These are phyloP conservation scores for Phengaris arion DNA, from an alignment of 2,888 invertebrate species.

Conservation along the genomic window DNA sequence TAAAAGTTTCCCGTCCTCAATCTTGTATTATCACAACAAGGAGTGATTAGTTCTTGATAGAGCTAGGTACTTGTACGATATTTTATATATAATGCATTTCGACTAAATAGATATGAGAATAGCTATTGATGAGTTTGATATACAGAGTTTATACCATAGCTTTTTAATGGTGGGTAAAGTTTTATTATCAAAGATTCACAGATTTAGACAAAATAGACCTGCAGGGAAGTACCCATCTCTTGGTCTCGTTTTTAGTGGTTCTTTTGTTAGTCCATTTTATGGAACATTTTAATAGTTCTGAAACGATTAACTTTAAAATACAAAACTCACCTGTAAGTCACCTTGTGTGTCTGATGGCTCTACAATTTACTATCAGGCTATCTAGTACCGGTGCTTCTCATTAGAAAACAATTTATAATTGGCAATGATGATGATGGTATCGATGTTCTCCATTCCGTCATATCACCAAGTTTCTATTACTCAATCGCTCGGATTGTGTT, in stretches of 20 bases:
- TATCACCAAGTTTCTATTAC: slow-evolving; percentile 66
- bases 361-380: too few relatives aligned
- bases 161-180: background rate
- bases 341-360: too few relatives aligned
- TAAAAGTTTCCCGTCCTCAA: slow-evolving; percentile 17
- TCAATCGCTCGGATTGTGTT: slow-evolving; percentile 58
- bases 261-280: too few relatives aligned
- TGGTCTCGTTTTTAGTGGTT: too few relatives aligned
- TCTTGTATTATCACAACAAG: slow-evolving; percentile 22
- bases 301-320: too few relatives aligned
- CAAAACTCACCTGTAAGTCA: too few relatives aligned
- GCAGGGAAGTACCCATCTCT: too few relatives aligned
- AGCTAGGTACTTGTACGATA: slow-evolving; percentile 3
- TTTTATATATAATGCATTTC: background rate
- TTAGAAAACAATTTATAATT: background rate
- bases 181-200: background rate
- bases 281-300: too few relatives aligned
- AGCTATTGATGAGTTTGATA: slow-evolving; percentile 15
- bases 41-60: slow-evolving; percentile 16
- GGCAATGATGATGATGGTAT: background rate
- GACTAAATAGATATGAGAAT: slow-evolving; percentile 1
- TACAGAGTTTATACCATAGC: background rate
- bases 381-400: too few relatives aligned
- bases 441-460: slow-evolving; percentile 40
- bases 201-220: too few relatives aligned